Evolutionary conservation across 2,888 invertebrate species (phyloP).

Genomic region (Iphiclides podalirius): DNA sequence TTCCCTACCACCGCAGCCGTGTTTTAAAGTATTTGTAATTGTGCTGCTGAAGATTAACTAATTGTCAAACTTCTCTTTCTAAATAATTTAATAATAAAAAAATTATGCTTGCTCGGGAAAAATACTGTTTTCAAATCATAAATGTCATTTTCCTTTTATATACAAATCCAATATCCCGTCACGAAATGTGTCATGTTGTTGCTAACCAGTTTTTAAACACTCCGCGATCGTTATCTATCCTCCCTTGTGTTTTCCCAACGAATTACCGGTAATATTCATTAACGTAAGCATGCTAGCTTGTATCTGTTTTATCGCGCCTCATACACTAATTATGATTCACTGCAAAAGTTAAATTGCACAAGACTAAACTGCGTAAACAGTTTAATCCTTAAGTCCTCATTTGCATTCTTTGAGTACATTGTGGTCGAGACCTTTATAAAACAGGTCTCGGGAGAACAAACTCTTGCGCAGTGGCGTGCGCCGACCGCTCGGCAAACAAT

Average conservation of each 20-base stretch:
- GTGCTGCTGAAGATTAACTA: no score
- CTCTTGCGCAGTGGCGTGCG: slow-evolving; percentile 65
- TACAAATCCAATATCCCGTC: neutral
- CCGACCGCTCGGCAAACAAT: slow-evolving; percentile 60
- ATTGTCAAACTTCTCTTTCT: no score
- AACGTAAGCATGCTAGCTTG: slow-evolving; percentile 18
- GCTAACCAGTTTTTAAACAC: slow-evolving; percentile 19
- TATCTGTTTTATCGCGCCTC: slow-evolving; percentile 28
- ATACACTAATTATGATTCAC: slow-evolving; percentile 30
- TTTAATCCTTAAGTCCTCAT: slow-evolving; percentile 56
- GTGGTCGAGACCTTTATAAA: slow-evolving; percentile 57
- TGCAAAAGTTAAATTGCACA: slow-evolving; percentile 31
- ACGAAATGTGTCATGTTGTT: slow-evolving; percentile 8
- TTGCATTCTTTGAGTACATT: slow-evolving; percentile 54
- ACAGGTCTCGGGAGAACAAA: slow-evolving; percentile 71
- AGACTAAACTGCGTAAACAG: slow-evolving; percentile 37
- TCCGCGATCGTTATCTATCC: slow-evolving; percentile 20
- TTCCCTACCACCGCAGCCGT: no score
- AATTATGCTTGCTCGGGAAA: no score
- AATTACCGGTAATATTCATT: slow-evolving; percentile 23
- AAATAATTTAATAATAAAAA: no score
- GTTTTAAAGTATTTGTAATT: no score
- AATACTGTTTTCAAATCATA: no score
- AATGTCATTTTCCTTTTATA: neutral
- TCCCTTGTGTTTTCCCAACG: slow-evolving; percentile 19